These are phyloP conservation scores for Myotis pilosus DNA, from an alignment of 2,797 vertebrate genomes.

Conservation along the genomic window DNA sequence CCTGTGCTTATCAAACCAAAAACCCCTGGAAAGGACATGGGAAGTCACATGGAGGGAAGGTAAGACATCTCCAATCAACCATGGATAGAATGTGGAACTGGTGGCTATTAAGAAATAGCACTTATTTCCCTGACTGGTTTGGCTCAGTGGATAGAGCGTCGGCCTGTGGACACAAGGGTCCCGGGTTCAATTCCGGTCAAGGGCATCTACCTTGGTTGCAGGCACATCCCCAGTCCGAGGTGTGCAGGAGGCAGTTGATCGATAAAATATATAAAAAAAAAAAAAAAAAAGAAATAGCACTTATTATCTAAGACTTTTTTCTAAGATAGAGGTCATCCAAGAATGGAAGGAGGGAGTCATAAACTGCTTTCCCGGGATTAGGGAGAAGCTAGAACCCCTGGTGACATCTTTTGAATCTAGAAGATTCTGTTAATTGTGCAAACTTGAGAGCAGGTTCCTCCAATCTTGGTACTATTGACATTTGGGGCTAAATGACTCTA, in stretches of 20 bases:
- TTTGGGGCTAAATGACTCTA: not conserved
- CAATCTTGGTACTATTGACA: not conserved
- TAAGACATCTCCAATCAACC: not conserved
- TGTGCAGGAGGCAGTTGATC: no score
- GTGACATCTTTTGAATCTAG: not conserved
- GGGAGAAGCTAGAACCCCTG: not conserved
- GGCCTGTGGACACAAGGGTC: no score
- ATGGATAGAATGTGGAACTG: rapidly evolving
- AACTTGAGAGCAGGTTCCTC: not conserved
- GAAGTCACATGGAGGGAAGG: not conserved
- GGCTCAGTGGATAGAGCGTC: no score
- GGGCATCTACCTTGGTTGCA: no score
- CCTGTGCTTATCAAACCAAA: not conserved
- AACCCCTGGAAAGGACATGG: not conserved
- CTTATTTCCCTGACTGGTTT: not conserved
- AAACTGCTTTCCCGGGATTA: not conserved
- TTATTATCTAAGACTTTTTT: not conserved
- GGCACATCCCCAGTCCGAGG: no score
- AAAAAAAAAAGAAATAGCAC: not conserved
- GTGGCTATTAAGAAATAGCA: not conserved
- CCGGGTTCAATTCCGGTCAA: no score
- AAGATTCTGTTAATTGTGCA: not conserved
- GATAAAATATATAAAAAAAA: no score
- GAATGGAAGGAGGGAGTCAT: not conserved
- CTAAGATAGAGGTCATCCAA: not conserved